A percentile compares a stretch with the other conserved stretches of the same genome.
Conservation (phyloP, 2,888 invertebrate species). For the Dynastes tityus region DNA sequence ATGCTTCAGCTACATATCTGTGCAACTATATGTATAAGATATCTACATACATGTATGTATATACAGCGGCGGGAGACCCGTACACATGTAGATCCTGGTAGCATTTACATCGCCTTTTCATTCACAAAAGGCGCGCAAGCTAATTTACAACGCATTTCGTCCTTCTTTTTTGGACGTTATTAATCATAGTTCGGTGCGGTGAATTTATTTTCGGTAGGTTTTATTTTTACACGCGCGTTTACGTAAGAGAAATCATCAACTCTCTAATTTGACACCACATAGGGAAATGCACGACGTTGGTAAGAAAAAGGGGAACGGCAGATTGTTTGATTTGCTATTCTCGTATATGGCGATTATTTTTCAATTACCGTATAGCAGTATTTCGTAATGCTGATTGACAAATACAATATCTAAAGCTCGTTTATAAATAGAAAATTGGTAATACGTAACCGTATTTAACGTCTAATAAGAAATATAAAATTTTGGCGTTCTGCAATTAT, state of each 20-base stretch:
- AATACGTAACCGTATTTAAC: no score
- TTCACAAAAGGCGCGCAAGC: slow-evolving; percentile 46
- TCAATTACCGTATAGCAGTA: not conserved
- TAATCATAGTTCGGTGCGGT: slow-evolving; percentile 14
- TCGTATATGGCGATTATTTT: not conserved
- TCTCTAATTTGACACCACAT: slow-evolving; percentile 5
- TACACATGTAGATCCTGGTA: slow-evolving; percentile 5
- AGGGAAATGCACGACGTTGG: not conserved
- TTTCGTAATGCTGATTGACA: not conserved
- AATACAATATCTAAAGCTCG: no score
- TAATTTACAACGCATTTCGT: slow-evolving; percentile 11
- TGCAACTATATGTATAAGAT: not conserved
- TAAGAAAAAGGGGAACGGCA: not conserved
- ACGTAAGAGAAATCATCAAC: not conserved
- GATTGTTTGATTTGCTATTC: not conserved
- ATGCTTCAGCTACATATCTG: not conserved
- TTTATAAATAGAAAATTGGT: no score
- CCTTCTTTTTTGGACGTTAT: slow-evolving; percentile 1
- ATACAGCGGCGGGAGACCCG: not conserved
- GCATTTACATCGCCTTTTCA: slow-evolving; percentile 60
- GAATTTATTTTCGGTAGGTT: slow-evolving; percentile 10
- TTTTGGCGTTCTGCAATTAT: no score
- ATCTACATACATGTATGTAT: not conserved
- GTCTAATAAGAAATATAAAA: no score
- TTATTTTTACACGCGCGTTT: slow-evolving; percentile 9